phyloP scores from a whole-genome alignment of 2,113 vertebrate genomes.

The Sceloporus tristichus region DNA sequence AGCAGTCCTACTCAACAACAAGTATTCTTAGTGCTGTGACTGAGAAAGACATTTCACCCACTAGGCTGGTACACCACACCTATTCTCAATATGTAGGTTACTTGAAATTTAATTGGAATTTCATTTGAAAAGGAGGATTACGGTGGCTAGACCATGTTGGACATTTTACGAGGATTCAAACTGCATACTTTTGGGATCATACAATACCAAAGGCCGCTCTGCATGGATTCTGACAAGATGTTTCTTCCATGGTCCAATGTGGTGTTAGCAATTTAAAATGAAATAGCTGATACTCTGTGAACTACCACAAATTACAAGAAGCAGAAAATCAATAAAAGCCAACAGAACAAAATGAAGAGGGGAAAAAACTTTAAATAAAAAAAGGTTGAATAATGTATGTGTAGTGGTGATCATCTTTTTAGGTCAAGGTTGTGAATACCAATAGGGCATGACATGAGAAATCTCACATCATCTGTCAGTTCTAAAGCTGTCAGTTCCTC shows the following conservation, averaged over 20 bases:
- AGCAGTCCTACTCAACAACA: background rate
- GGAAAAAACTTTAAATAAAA: conserved; percentile 17
- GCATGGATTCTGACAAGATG: conserved; percentile 13
- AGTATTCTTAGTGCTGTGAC: no score
- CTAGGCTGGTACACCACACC: background rate
- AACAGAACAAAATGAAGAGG: background rate
- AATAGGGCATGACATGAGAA: background rate
- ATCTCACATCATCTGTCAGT: background rate
- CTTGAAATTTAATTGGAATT: conserved; percentile 7
- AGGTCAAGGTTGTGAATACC: background rate
- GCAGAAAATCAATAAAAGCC: conserved; percentile 28
- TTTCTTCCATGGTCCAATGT: conserved; percentile 7
- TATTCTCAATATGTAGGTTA: background rate
- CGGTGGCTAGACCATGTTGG: background rate
- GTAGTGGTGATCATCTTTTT: background rate
- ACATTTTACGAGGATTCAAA: background rate
- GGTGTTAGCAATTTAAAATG: background rate
- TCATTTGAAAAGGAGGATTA: background rate
- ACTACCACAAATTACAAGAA: conserved; percentile 23
- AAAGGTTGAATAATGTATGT: background rate
- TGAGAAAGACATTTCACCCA: background rate
- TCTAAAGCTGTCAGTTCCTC: conserved; percentile 37
- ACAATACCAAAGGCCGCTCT: background rate
- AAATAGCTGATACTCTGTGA: conserved; percentile 4
- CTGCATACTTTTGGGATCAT: background rate